Evolutionary conservation across 2,888 invertebrate species (phyloP), one percentile per base, ranked within the genome.

Genomic region (Latheticus oryzae): DNA sequence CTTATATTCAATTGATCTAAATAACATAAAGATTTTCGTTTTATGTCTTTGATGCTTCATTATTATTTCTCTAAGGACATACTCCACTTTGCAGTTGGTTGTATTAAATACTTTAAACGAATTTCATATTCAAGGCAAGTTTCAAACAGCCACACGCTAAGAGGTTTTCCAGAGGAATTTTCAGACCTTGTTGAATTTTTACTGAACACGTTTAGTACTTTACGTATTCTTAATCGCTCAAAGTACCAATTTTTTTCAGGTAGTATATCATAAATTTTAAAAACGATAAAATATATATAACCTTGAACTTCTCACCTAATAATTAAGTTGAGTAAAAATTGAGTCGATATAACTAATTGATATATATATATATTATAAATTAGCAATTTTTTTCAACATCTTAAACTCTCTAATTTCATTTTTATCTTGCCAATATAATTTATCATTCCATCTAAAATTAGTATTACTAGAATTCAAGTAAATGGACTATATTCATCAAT

Each of bases 131-230:
- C 50, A 4, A 9, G 26, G 12, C 37, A 38, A 38, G 50, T 50
- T 17, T 32, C 38, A 50, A 50, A 38, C 50, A 50, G 38, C 50
- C 50, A 50, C 38, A 50, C 38, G 50, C 21, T 50, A 50, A 50
- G 28, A 38, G 50, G 28, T 50, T 50, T 50, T 37, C 24, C 37
- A 12, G 38, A 21, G 47, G 33, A 47, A 47, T 47, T 47, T 47
- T 47, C 47, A 17, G 45, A 35, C 35, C 24, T 28, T 38, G 38
- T 33, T 48, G 48, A 48, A 48, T 48, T 48, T 48, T 47, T 48
- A 35, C 26, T 15, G 33, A 12, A 4, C 47, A 47, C 47, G 47
- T 35, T 23, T 35, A 24, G 21, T 32, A 33, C 21, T 33, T 23
- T 35, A 23, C 13, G 33, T 24, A 33, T 35, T 47, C 17, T 8